Percentiles rank a stretch among this genome's conserved stretches.
Evolutionary conservation across 1,140 invertebrate genomes (phyloP).

Genomic region (Episyrphus balteatus): DNA sequence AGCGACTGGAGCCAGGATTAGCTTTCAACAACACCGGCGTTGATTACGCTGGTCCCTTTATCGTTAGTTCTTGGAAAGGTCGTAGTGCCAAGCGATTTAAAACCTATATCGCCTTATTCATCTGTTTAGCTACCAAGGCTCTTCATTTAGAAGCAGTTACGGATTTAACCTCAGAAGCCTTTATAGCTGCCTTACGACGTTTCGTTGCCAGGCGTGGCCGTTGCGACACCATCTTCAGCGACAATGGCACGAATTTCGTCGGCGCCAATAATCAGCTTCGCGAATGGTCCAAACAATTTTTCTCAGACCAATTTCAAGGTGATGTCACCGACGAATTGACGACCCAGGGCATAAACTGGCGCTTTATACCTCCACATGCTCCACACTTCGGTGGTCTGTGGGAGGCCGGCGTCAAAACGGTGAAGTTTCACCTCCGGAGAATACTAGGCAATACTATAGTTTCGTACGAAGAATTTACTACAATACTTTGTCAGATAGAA

Average conservation of each 20-base stretch:
- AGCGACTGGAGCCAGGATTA: background rate
- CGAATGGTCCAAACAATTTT: background rate
- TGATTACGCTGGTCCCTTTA: constrained; percentile 31
- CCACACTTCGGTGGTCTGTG: constrained; percentile 10
- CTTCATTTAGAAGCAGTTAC: constrained; percentile 22
- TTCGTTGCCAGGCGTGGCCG: constrained; percentile 23
- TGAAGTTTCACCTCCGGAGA: background rate
- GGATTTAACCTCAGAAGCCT: constrained; percentile 19
- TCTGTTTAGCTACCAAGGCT: constrained; percentile 15
- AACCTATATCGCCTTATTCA: constrained; percentile 17
- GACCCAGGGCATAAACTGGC: constrained; percentile 1
- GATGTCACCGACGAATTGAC: background rate
- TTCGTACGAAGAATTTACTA: constrained; percentile 16
- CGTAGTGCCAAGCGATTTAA: constrained; percentile 6
- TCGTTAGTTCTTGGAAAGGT: background rate
- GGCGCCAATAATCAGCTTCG: constrained; percentile 6
- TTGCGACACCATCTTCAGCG: constrained; percentile 16
- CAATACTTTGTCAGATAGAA: constrained; percentile 23
- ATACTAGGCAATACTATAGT: constrained; percentile 13
- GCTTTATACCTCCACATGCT: constrained; percentile 6
- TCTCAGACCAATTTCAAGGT: too few species aligned
- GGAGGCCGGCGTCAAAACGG: constrained; percentile 4
- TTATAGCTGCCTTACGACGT: constrained; percentile 19
- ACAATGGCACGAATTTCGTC: constrained; percentile 27
- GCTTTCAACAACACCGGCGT: constrained; percentile 14